Evolutionary conservation across 92 coral and sea anemone species (phyloP), one percentile per base, ranked within the genome.

Genomic region (Heliopora coerulea): DNA sequence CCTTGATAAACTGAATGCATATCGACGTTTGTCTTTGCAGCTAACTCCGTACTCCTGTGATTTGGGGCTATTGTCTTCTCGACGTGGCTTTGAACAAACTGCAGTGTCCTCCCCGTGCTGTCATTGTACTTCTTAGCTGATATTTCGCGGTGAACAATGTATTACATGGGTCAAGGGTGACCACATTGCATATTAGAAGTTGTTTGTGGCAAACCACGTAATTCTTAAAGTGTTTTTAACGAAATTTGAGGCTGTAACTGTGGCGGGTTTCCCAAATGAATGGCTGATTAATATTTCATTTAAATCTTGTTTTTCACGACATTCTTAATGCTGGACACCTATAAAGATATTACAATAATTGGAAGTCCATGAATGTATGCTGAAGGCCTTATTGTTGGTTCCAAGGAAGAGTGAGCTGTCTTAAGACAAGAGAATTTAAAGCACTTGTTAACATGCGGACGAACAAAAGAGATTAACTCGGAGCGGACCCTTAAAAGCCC

Each of bases 271-370:
- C 63, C 21, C 48, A 27, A 56, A 56, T 14, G 2, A 56, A 28
- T 23, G 23, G 42, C 12, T 34, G 12, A 70, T 70, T 50, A 70
- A 70, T 70, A 70, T 54, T 70, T 70, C 58, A 70, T 70, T 26
- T 19, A 70, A 70, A 54, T 70, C 77, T 70, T 70, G 77, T 70
- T 70, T 70, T 67, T 56, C 18, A 13, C 33, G 61, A 17, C 61
- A 56, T 56, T 56, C 61, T 14, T 17, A 23, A 56, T 3, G 61
- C 52, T 15, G 17, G 15, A 15, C 52, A 15, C n/a, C n/a, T 46
- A n/a, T 8, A 6, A 46, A 46, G 52, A n/a, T 15, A 46, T 8
- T 46, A 46, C 52, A 46, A 46, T 6, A n/a, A n/a, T n/a, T 46
- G 52, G 52, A 46, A 46, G n/a, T 15, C n/a, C 15, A 46, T 46